phyloP scores from a whole-genome alignment of 2,888 invertebrate genomes.

The Seira sanloemensis region DNA sequence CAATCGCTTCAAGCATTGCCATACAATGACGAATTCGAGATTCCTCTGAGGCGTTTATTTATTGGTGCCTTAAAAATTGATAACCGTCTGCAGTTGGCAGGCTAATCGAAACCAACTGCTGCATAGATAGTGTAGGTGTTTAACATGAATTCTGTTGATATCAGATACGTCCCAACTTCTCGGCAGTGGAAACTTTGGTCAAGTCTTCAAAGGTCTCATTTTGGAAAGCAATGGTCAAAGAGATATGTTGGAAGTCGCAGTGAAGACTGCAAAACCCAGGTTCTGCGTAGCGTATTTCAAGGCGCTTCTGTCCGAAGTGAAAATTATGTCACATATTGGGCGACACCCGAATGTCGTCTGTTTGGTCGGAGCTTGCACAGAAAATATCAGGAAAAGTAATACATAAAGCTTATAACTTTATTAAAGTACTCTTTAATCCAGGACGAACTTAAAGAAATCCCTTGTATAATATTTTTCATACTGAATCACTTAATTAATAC shows the following conservation, averaged over 20 bases:
- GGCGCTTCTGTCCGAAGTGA: conserved; percentile 64
- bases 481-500: conserved; percentile 41
- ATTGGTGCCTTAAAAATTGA: too few species aligned
- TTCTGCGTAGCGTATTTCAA: conserved; percentile 49
- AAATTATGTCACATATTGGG: conserved; percentile 65
- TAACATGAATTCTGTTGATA: not conserved
- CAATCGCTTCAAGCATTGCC: conserved; percentile 60
- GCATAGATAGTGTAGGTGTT: too few species aligned
- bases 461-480: conserved; percentile 27
- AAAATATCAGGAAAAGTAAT: conserved; percentile 61
- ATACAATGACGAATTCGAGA: conserved; percentile 63
- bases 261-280: conserved; percentile 61
- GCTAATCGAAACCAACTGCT: too few species aligned
- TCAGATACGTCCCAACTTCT: conserved; percentile 44
- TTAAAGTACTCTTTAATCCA: too few species aligned
- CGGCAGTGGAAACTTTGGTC: conserved; percentile 62
- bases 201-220: conserved; percentile 59
- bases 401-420: too few species aligned
- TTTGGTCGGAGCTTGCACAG: conserved; percentile 62
- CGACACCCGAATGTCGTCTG: conserved; percentile 59
- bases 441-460: not conserved
- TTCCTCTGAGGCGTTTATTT: conserved; percentile 46
- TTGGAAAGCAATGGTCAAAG: not conserved
- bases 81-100: too few species aligned
- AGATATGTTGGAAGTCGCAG: conserved; percentile 41